These are phyloP conservation scores for Rhodophaea formosa DNA, from an alignment of 2,888 invertebrate species.

Conservation along the genomic window DNA sequence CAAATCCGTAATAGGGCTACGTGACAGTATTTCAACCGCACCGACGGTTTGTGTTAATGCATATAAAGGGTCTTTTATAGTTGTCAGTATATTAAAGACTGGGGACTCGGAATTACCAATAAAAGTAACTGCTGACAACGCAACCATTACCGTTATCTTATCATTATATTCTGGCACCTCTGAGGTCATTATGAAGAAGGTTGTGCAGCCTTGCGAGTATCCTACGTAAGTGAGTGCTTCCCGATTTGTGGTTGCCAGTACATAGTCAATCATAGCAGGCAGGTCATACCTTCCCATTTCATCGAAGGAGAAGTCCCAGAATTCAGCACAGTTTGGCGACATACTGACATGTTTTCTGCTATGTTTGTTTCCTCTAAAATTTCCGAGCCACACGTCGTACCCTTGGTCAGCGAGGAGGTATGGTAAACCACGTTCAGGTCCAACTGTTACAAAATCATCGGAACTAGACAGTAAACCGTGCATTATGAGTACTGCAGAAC, in stretches of 20 bases:
- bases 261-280: constrained; percentile 87
- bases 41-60: too few species aligned
- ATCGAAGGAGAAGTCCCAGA: constrained; percentile 86
- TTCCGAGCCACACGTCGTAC: constrained; percentile 88
- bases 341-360: constrained; percentile 64
- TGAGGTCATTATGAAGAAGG: constrained; percentile 82
- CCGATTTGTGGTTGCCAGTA: constrained; percentile 73
- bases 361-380: constrained; percentile 86
- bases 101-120: constrained; percentile 58
- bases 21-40: neutral
- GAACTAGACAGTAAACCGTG: constrained; percentile 87
- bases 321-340: constrained; percentile 48
- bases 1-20: too few species aligned
- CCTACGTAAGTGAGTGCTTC: constrained; percentile 84
- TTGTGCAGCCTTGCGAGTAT: constrained; percentile 86
- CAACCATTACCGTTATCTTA: constrained; percentile 80
- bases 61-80: too few species aligned
- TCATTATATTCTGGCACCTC: constrained; percentile 80
- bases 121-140: constrained; percentile 83
- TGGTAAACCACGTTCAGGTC: constrained; percentile 75
- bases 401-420: constrained; percentile 81
- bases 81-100: constrained; percentile 24
- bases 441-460: constrained; percentile 85
- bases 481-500: constrained; percentile 82
- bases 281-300: constrained; percentile 87